phyloP scores from a whole-genome alignment of 2,113 vertebrate genomes.

The Bubo scandiacus region DNA sequence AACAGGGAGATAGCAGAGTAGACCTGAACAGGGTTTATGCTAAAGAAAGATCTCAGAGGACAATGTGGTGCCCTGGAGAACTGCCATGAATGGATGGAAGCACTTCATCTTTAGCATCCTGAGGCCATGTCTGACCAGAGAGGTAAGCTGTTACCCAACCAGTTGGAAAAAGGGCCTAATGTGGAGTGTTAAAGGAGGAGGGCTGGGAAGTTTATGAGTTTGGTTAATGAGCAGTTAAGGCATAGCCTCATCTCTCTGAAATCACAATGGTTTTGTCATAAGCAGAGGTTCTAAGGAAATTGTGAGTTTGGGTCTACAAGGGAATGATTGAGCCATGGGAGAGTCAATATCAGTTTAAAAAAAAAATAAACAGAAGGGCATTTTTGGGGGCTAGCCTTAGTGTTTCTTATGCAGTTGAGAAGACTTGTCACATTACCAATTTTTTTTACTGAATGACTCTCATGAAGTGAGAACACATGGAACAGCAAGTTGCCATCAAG shows the following conservation, averaged over 20 bases:
- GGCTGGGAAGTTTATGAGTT: background rate
- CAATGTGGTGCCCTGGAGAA: background rate
- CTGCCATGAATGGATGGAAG: background rate
- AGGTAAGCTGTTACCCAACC: background rate
- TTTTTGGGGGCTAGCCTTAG: background rate
- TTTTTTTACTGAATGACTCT: background rate
- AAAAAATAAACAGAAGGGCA: background rate
- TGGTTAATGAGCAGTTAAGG: background rate
- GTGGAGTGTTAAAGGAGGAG: background rate
- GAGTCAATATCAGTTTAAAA: background rate
- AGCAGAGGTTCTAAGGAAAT: background rate
- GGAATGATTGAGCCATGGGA: background rate
- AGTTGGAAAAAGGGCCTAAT: background rate
- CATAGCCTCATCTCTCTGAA: background rate
- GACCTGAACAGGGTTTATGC: background rate
- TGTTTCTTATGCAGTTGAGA: background rate
- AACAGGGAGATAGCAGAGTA: background rate
- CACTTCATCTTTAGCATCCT: background rate
- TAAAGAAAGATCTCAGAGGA: background rate
- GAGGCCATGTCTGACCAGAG: background rate
- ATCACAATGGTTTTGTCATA: background rate
- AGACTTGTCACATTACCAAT: background rate
- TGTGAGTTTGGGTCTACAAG: background rate
- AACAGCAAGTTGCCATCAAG: background rate
- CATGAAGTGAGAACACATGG: background rate